Percentiles rank a stretch among this genome's conserved stretches.
Conservation (phyloP, 1,140 invertebrate species). For the Wasmannia auropunctata region DNA sequence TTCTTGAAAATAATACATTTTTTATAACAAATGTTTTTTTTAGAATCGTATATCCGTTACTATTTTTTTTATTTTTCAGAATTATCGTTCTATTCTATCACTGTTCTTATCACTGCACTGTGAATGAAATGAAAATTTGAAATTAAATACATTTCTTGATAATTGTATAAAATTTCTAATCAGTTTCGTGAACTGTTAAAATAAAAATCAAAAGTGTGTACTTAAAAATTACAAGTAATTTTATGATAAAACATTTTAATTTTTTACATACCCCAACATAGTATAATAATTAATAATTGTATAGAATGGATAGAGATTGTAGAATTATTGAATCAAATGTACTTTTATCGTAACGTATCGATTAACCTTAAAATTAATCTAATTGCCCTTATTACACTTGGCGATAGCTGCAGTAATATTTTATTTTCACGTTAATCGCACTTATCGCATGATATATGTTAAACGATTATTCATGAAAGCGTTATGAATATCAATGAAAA, state of each 20-base stretch:
- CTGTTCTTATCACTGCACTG: background rate
- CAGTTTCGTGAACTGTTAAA: background rate
- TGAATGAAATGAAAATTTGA: background rate
- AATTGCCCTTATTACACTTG: background rate
- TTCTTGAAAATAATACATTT: background rate
- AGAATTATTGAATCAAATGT: background rate
- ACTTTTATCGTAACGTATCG: background rate
- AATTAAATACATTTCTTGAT: background rate
- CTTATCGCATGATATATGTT: background rate
- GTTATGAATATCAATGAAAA: background rate
- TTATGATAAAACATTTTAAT: background rate
- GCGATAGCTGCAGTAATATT: background rate
- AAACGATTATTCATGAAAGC: background rate
- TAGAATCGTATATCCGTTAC: background rate
- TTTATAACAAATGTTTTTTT: background rate
- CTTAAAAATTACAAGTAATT: constrained; percentile 3
- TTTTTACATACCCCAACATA: background rate
- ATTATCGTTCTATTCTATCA: background rate
- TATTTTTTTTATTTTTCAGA: background rate
- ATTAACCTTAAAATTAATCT: background rate
- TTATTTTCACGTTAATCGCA: background rate
- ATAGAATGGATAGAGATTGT: background rate
- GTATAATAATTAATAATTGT: background rate
- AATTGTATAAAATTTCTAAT: background rate
- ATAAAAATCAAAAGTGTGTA: background rate